Conservation (phyloP, 2,113 vertebrate genomes). For the Nannobrachium achirus region DNA sequence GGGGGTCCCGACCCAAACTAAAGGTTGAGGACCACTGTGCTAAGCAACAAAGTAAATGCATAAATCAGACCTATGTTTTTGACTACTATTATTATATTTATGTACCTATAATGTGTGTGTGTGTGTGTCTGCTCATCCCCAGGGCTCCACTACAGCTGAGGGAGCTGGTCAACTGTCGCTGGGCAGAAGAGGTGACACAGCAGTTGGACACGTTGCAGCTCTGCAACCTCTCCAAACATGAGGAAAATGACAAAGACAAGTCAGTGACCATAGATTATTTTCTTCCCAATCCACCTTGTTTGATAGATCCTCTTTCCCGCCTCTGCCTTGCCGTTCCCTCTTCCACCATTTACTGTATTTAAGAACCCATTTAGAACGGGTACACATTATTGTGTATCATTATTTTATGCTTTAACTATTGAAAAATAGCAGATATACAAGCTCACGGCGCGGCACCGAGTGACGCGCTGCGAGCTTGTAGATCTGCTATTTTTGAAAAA, state of each 20-base stretch:
- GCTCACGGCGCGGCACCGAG: too few species aligned
- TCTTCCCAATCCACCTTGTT: not conserved
- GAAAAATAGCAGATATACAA: too few species aligned
- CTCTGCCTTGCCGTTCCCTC: not conserved
- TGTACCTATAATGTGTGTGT: constrained; percentile 3
- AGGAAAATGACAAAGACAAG: constrained; percentile 99
- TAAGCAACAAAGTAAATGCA: too few species aligned
- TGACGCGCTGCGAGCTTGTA: too few species aligned
- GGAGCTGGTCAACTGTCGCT: constrained; percentile 97
- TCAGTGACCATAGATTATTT: constrained; percentile 59
- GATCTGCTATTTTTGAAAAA: too few species aligned
- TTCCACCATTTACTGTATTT: not conserved
- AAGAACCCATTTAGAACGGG: too few species aligned
- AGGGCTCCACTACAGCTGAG: constrained; percentile 94
- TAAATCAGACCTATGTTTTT: not conserved
- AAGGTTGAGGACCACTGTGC: too few species aligned
- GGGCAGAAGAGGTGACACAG: constrained; percentile 98
- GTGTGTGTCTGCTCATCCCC: constrained; percentile 20
- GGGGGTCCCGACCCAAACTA: too few species aligned
- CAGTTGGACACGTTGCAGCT: constrained; percentile 97
- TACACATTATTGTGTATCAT: too few species aligned
- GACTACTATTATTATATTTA: not conserved
- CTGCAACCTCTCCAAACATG: constrained; percentile 95
- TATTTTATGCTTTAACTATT: too few species aligned
- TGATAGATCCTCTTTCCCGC: too few species aligned